phyloP scores from a whole-genome alignment of 2,888 invertebrate species.

The Blastobasis lacticolella region DNA sequence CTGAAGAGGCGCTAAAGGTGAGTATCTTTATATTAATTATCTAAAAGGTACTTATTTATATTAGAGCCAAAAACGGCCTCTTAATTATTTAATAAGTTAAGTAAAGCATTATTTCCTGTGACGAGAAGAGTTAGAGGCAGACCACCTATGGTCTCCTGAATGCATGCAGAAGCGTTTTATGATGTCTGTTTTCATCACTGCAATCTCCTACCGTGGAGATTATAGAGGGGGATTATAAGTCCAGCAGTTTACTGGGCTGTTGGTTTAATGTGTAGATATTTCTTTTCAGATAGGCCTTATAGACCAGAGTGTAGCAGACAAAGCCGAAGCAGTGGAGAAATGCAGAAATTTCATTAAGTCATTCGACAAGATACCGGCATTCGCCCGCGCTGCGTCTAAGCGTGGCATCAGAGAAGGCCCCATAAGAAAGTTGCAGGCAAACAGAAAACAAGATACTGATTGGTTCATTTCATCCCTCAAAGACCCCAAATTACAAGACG shows the following conservation, averaged over 20 bases:
- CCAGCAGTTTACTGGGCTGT: too few relatives aligned
- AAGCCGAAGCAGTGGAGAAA: constrained; percentile 78
- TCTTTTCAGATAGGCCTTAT: constrained; percentile 77
- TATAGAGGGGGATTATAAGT: too few relatives aligned
- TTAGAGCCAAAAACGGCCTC: too few relatives aligned
- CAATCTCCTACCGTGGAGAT: too few relatives aligned
- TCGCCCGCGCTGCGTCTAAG: constrained; percentile 75
- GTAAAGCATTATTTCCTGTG: too few relatives aligned
- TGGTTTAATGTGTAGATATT: background rate
- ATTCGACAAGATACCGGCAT: constrained; percentile 78
- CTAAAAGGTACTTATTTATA: too few relatives aligned
- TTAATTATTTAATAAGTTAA: too few relatives aligned
- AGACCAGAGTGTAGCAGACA: constrained; percentile 81
- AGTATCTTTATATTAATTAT: background rate
- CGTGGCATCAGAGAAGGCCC: constrained; percentile 61
- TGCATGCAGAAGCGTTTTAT: too few relatives aligned
- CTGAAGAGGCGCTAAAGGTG: constrained; percentile 83
- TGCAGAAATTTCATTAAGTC: constrained; percentile 78
- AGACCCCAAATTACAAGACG: constrained; percentile 80
- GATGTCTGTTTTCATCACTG: too few relatives aligned
- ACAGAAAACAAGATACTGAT: constrained; percentile 77
- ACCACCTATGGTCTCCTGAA: too few relatives aligned
- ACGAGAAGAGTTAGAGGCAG: too few relatives aligned
- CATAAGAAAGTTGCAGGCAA: constrained; percentile 70
- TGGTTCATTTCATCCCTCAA: constrained; percentile 75